Base-by-base conservation (phyloP, 92 coral and sea anemone genomes). In the Galaxea fascicularis region DNA sequence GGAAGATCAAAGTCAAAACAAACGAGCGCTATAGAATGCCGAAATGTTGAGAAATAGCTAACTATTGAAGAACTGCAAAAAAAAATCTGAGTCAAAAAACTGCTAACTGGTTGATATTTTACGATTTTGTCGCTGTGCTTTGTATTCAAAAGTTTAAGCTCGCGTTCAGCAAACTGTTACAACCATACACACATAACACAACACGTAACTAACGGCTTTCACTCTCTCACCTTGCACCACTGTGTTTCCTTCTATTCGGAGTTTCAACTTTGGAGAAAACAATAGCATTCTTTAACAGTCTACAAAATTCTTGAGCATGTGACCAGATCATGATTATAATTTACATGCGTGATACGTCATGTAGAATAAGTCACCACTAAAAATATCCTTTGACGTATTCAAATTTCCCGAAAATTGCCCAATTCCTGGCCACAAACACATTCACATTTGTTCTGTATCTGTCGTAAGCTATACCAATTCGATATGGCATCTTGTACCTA, bases 401-500 rank as follows among this genome's bases (percentile, higher is more conserved):
- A n/a, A n/a, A 54, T 17, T 54, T 54, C 60, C 60, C 60, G 60
- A n/a, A 54, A 54, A 54, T 17, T 54, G 60, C n/a, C 60, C 60
- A 54, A 54, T 54, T 54, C 60, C 14, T 54, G 60, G 60, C 60
- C 60, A 54, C 60, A 54, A 54, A 54, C 60, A 54, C n/a, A 10
- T 54, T 54, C 60, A 54, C 60, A 54, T 54, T 54, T n/a, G n/a
- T n/a, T n/a, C n/a, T n/a, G n/a, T n/a, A n/a, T n/a, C n/a, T n/a
- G n/a, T n/a, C n/a, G n/a, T n/a, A n/a, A n/a, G n/a, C n/a, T n/a
- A n/a, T n/a, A n/a, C n/a, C n/a, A n/a, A n/a, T n/a, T n/a, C n/a
- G n/a, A n/a, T n/a, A 72, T 72, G 77, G 71, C 82, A 9, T 77
- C 51, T 67, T 77, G 82, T 29, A 17, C 67, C 35, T 77, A 78